phyloP scores from a whole-genome alignment of 2,113 vertebrate genomes.

The Panthera leo region DNA sequence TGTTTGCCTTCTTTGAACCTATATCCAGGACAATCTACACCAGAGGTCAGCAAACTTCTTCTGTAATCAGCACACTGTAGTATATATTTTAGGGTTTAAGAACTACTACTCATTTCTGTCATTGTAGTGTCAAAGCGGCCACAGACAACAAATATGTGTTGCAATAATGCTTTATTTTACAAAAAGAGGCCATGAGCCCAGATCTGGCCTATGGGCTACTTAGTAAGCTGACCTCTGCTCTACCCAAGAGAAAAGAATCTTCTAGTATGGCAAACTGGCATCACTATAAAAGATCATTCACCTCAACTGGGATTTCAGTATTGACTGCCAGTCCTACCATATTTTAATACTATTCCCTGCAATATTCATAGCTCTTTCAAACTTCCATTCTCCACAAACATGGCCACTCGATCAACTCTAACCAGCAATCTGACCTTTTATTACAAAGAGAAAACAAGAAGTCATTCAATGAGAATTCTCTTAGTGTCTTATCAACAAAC shows the following conservation, averaged over 20 bases:
- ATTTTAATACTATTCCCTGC: not conserved
- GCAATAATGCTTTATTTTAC: not conserved
- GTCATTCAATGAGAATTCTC: not conserved
- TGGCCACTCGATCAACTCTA: not conserved
- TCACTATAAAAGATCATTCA: not conserved
- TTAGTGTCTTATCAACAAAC: not conserved
- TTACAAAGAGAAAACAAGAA: slow-evolving; percentile 5
- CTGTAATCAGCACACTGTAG: not conserved
- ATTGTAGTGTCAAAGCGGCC: not conserved
- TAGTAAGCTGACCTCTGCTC: not conserved
- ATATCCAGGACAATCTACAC: not conserved
- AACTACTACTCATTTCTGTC: not conserved
- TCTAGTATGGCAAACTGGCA: not conserved
- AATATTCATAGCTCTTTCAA: not conserved
- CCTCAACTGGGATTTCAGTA: not conserved
- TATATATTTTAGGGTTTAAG: not conserved
- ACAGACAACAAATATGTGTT: not conserved
- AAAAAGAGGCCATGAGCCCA: not conserved
- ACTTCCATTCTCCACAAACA: slow-evolving; percentile 8
- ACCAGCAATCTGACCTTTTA: not conserved
- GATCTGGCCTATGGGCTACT: not conserved
- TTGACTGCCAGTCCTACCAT: not conserved
- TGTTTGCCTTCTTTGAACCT: not conserved
- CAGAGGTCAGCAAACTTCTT: not conserved
- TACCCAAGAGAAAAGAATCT: not conserved